Conservation (phyloP, 2,888 invertebrate species). For the Erebia aethiops region DNA sequence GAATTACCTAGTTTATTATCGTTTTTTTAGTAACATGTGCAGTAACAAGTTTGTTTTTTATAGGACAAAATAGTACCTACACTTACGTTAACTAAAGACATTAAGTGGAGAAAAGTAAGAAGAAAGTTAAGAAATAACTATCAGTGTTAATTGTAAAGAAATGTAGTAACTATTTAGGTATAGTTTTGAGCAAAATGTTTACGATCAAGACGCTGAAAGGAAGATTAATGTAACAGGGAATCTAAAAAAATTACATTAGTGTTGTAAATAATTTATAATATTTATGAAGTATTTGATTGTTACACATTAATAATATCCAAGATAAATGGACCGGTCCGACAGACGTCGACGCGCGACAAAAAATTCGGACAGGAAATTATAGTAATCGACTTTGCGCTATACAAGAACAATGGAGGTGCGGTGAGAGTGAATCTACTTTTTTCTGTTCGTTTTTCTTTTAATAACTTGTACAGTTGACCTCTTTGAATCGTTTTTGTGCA, state of each 20-base stretch:
- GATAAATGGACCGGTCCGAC: slow-evolving; percentile 56
- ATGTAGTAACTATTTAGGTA: background rate
- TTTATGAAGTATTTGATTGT: background rate
- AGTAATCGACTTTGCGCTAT: slow-evolving; percentile 50
- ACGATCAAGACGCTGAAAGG: background rate
- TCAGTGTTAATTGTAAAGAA: background rate
- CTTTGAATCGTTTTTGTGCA: background rate
- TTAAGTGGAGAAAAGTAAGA: background rate
- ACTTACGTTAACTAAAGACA: background rate
- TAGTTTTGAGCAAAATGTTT: background rate
- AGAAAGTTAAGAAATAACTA: background rate
- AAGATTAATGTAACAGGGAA: slow-evolving; percentile 5
- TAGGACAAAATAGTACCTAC: background rate
- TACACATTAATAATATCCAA: slow-evolving; percentile 30
- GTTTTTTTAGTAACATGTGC: too few species aligned
- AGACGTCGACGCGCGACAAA: slow-evolving; percentile 47
- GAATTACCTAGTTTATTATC: too few species aligned
- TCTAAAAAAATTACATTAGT: background rate
- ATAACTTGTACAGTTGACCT: slow-evolving; percentile 1
- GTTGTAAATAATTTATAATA: background rate
- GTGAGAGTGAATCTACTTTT: slow-evolving; percentile 55
- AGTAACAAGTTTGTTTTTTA: background rate
- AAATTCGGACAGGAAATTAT: slow-evolving; percentile 64
- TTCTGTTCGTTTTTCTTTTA: slow-evolving; percentile 5
- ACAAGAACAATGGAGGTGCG: slow-evolving; percentile 54